Evolutionary conservation across 2,113 vertebrate genomes (phyloP), one percentile per base, ranked within the genome.

Genomic region (Dicaeum eximium): DNA sequence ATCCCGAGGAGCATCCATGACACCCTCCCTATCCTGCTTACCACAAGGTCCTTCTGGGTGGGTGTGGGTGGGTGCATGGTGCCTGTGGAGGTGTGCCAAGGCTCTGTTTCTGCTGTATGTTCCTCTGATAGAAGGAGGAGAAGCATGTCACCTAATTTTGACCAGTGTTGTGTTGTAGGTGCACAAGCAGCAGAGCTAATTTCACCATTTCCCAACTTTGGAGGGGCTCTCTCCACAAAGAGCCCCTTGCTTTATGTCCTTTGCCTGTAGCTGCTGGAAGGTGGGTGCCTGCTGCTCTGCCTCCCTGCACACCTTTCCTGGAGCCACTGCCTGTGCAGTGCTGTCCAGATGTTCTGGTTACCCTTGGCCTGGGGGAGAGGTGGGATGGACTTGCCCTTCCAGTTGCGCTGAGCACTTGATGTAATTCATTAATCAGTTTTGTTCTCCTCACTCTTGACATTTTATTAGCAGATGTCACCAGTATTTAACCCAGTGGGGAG

Each of bases 401-500:
- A 82, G 75, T 75, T 79, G 94, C 74, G 61, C 28, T 4, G 61
- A 77, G 86, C 7, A 2, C 19, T 48, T 3, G 6, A 40, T 33
- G 25, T 45, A 92, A 96, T 93, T 96, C 88, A 65, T 37, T 64
- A 89, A 83, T 62, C 28, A 20, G 50, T 75, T 86, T 86, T 96
- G 77, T 87, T 96, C 90, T 69, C 66, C 81, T 88, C 56, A 86
- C 85, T 96, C 89, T 37, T 89, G 96, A 87, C 62, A 18, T 92
- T 95, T 71, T 89, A 80, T 30, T 90, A 98, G 91, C 98, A 98
- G 97, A 95, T 97, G 97, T 96, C 96, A 96, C 92, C 89, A 94
- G 96, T 96, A 94, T 96, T 98, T 97, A 97, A 91, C 96, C 89
- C 96, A 78, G 97, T 93, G 93, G 97, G 96, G 72, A 86, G 91